Evolutionary conservation across 2,113 vertebrate genomes (phyloP), one percentile per base, ranked within the genome.

Genomic region (Crotalus viridis): DNA sequence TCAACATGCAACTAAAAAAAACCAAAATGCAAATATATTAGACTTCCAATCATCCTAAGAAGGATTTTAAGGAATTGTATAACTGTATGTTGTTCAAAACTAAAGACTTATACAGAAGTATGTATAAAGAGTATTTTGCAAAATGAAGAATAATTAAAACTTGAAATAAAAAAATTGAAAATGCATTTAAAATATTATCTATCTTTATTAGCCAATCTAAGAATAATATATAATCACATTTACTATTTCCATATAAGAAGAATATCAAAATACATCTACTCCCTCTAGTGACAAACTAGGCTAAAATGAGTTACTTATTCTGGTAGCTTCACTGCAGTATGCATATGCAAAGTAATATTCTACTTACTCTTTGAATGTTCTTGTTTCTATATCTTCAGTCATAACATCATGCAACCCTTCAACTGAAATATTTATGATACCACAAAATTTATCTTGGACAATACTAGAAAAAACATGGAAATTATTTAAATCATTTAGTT

Each of bases 401-500:
- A 99, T 99, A 57, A 99, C 98, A 93, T 99, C 99, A 52, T 99
- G 99, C 24, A 99, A 95, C 0, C 98, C 98, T 97, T 99, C 99
- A 89, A 99, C 98, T 3, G 98, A 98, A 97, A 99, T 97, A 94
- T 98, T 99, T 97, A 99, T 98, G 97, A 99, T 99, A 92, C 99
- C 99, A 90, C 99, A 99, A 96, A 99, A 99, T 97, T 99, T 99
- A 97, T 99, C 99, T 96, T 99, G 99, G 96, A 99, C 98, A 97
- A 99, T 97, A 96, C 99, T 99, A 97, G 88, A 95, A 97, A 92
- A 97, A 92, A 96, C 64, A 96, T 93, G 93, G 97, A 96, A 96
- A 89, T 81, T 86, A 74, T 46, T 95, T 95, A 93, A 91, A 26
- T 95, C 69, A 89, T 95, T 4, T 88, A 96, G 93, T 93, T 94